These are phyloP conservation scores for Dorcus parallelipipedus DNA, from an alignment of 2,888 invertebrate genomes.

Conservation along the genomic window DNA sequence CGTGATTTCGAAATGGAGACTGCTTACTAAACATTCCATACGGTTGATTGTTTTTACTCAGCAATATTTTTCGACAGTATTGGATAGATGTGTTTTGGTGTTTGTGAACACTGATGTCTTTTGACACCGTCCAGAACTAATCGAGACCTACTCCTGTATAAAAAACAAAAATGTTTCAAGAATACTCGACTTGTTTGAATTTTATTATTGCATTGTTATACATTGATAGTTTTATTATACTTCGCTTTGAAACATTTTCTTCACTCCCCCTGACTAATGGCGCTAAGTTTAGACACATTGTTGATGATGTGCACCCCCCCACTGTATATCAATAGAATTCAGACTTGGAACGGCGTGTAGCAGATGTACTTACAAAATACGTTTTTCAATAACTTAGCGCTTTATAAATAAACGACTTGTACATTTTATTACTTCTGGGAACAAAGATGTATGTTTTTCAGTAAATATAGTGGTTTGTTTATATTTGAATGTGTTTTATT, in stretches of 20 bases:
- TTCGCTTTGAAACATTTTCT: neutral
- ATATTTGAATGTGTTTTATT: conserved; percentile 16
- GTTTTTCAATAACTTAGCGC: conserved; percentile 7
- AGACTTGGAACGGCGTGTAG: neutral
- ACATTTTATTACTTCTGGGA: conserved; percentile 40
- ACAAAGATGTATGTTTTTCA: conserved; percentile 48
- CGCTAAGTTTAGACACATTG: conserved; percentile 9
- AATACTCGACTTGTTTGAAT: conserved; percentile 29
- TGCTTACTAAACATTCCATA: neutral
- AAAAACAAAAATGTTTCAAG: neutral
- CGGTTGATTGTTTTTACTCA: neutral
- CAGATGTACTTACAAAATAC: neutral
- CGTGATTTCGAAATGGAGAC: conserved; percentile 12
- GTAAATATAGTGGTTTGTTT: conserved; percentile 47
- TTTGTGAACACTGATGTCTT: neutral
- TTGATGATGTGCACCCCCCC: conserved; percentile 10
- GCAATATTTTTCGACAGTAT: neutral
- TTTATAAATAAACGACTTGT: conserved; percentile 12
- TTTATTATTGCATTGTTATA: conserved; percentile 39
- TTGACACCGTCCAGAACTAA: neutral
- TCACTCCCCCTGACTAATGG: neutral
- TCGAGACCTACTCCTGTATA: neutral
- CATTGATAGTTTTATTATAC: conserved; percentile 7
- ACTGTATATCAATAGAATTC: neutral
- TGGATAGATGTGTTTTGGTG: neutral